Conservation (phyloP, 2,113 vertebrate genomes). For the Entosphenus tridentatus region DNA sequence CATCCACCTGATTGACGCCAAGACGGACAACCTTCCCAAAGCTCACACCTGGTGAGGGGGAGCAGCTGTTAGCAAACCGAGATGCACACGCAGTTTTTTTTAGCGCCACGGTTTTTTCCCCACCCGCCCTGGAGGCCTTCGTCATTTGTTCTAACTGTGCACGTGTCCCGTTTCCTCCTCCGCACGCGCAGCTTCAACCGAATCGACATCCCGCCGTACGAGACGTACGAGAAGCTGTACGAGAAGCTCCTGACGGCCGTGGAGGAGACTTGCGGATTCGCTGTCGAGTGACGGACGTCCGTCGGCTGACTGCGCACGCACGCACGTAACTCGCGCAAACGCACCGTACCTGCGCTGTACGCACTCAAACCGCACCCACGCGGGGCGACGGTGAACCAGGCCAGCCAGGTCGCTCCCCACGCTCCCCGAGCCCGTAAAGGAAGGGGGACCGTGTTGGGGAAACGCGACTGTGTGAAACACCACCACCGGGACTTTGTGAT, state of each 20-base stretch:
- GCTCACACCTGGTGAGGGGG: conserved; percentile 74
- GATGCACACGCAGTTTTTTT: background rate
- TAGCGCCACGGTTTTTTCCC: no score
- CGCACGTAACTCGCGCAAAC: no score
- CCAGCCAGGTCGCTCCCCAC: no score
- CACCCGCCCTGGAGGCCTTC: background rate
- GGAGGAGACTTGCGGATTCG: conserved; percentile 94
- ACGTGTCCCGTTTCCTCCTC: conserved; percentile 1
- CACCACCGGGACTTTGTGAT: no score
- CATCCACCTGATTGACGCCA: conserved; percentile 93
- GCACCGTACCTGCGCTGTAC: no score
- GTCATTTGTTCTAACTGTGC: background rate
- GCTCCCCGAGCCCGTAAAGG: no score
- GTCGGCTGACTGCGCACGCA: no score
- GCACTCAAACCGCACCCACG: no score
- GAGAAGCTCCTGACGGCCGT: conserved; percentile 99
- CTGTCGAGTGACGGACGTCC: conserved; percentile 49
- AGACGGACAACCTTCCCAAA: conserved; percentile 80
- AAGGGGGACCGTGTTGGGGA: no score
- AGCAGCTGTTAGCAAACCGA: background rate
- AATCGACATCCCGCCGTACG: conserved; percentile 95
- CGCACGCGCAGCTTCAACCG: conserved; percentile 57
- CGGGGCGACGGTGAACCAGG: no score
- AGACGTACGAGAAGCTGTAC: conserved; percentile 85
- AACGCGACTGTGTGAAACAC: no score